Base-by-base conservation (phyloP, 2,797 vertebrate species). In the Leptoclinus maculatus region DNA sequence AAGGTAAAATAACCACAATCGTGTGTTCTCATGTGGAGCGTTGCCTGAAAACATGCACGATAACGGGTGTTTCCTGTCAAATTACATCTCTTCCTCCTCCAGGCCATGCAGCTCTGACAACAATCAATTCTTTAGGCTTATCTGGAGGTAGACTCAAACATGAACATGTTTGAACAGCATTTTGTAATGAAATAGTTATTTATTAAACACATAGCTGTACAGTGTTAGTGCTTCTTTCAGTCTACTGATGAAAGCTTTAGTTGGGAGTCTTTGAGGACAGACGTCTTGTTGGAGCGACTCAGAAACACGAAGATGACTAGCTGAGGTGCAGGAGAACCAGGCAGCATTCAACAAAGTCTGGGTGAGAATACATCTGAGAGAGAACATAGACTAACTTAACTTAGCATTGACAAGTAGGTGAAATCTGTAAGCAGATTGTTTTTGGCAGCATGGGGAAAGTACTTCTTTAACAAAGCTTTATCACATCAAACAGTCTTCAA, bases 271-370 rank as follows among this genome's bases (percentile, higher is more conserved):
- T 32, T 34, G 32, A 32, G 32, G 32, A 34, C 32, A 7, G 32
- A 7, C 32, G 6, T 32, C 32, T 67, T 88, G 66, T 2, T 66
- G 91, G 17, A 96, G 79, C 6, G 91, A 83, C 2, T 83, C 87
- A 0, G 93, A 80, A 41, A 96, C 41, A 41, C 1, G 86, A 67
- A 0, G 88, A 91, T 11, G 85, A 91, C 36, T 82, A 54, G 25
- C 87, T 72, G 0, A 96, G 49, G 86, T 96, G 94, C 29, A 98
- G 95, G 7, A 99, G 83, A 2, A 99, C 91, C 3, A 99, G 95
- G 78, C 97, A 98, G 84, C 97, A 97, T 64, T 99, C 98, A 12
- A 96, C 59, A 2, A 99, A 97, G 0, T 99, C 96, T 0, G 98
- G 98, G 80, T 95, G 98, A 0, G 96, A 94, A 86, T 89, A 96